Evolutionary conservation across 1,140 invertebrate species (phyloP), one percentile per base, ranked within the genome.

Genomic region (Gonioctena quinquepunctata): DNA sequence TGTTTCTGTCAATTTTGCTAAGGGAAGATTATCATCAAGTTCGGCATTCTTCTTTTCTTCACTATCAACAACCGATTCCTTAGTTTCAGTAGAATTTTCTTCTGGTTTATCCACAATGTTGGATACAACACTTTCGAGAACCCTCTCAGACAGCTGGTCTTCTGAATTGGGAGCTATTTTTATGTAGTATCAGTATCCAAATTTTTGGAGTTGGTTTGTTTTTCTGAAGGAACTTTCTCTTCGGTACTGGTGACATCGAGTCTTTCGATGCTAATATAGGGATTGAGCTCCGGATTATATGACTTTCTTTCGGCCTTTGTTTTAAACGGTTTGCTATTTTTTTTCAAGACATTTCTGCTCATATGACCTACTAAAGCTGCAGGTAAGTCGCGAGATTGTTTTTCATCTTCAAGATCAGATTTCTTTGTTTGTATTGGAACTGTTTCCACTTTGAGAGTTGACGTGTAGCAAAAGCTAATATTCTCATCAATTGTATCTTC

Each of bases 181-280:
- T 6, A n/a, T n/a, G 7, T 49, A 2, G 19, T 22, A 5, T 3
- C 54, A 8, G 2, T 57, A 21, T 57, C 54, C 13, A 13, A 21
- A 57, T n/a, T 13, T 18, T 57, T 57, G 2, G 54, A 57, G 13
- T 21, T 57, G 22, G 3, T 22, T 13, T 57, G 8, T 7, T 22
- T 22, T 6, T 57, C 33, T 13, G 16, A n/a, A 3, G 33, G 54
- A 23, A 23, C 22, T 6, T 57, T 16, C 22, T 25, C 54, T 6
- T 22, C 25, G 6, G 13, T 57, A n/a, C 18, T 8, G 11, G 5
- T 57, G 13, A 57, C 25, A 25, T 57, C 25, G n/a, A 57, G n/a
- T 57, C 54, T 57, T 57, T 57, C 22, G 54, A 57, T 57, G 7
- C 54, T 57, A 2, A 57, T 25, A 11, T 57, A 57, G 6, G 54